Conservation (phyloP, 2,888 invertebrate genomes). For the Lasioglossum morio region DNA sequence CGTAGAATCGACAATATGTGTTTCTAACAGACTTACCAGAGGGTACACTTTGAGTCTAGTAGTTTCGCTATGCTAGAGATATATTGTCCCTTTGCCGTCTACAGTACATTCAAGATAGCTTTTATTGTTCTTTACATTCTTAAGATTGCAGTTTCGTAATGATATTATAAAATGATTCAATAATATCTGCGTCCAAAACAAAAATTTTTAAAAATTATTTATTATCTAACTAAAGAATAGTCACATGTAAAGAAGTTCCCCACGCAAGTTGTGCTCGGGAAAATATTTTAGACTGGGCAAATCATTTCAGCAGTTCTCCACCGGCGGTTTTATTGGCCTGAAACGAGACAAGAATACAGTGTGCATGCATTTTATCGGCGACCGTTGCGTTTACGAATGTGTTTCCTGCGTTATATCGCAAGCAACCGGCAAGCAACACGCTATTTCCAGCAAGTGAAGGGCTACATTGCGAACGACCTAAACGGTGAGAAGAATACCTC, state of each 20-base stretch:
- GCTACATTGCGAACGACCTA: background rate
- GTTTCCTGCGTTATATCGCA: background rate
- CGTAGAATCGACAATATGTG: background rate
- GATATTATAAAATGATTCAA: background rate
- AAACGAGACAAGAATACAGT: background rate
- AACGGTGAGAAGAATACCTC: slow-evolving; percentile 7
- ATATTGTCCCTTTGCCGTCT: background rate
- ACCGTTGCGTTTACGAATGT: slow-evolving; percentile 7
- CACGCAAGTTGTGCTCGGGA: background rate
- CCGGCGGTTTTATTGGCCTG: background rate
- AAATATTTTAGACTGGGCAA: background rate
- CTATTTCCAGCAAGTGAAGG: background rate
- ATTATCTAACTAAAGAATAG: background rate
- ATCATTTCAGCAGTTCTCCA: background rate
- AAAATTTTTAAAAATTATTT: too few species aligned
- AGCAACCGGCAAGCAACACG: slow-evolving; percentile 10
- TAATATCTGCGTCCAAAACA: too few species aligned
- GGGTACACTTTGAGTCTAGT: background rate
- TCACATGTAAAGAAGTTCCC: background rate
- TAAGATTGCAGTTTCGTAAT: background rate
- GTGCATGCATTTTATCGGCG: slow-evolving; percentile 5
- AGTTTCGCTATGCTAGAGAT: background rate
- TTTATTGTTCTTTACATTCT: background rate
- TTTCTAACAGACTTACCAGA: background rate
- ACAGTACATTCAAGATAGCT: background rate